A percentile compares a stretch with the other conserved stretches of the same genome.
These are phyloP conservation scores for Mesembrinibis cayennensis DNA, from an alignment of 2,113 vertebrate genomes.

Conservation along the genomic window DNA sequence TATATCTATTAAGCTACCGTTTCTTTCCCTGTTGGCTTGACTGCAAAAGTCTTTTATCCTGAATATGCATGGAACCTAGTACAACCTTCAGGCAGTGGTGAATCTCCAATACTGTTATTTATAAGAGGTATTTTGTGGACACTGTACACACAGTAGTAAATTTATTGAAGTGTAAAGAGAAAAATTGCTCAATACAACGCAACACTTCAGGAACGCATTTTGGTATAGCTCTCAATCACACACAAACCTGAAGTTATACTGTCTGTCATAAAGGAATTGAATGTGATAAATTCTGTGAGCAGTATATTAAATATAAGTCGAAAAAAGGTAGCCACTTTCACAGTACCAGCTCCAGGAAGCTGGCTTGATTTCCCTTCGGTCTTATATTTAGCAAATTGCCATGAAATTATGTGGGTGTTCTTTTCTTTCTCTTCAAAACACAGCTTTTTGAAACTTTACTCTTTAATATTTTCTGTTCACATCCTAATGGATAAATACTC, in stretches of 20 bases:
- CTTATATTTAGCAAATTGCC: conserved; percentile 36
- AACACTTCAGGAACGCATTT: conserved; percentile 18
- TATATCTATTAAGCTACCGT: background rate
- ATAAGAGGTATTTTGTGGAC: background rate
- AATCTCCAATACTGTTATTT: conserved; percentile 7
- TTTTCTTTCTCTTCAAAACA: conserved; percentile 9
- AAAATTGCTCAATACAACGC: conserved; percentile 36
- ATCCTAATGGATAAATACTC: background rate
- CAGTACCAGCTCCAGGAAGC: conserved; percentile 6
- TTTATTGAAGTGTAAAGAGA: conserved; percentile 38
- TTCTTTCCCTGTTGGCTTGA: background rate
- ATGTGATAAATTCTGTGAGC: conserved; percentile 46
- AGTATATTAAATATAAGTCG: conserved; percentile 32
- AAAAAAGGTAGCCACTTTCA: conserved; percentile 6
- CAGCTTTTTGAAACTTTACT: background rate
- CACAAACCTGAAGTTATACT: conserved; percentile 57
- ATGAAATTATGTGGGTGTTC: background rate
- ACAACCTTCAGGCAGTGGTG: background rate
- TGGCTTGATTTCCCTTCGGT: conserved; percentile 12
- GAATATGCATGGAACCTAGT: background rate
- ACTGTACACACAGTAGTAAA: background rate
- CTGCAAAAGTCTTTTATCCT: background rate
- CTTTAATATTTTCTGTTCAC: background rate
- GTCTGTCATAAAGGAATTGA: conserved; percentile 61
- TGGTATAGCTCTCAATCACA: conserved; percentile 44